A percentile compares a stretch with the other conserved stretches of the same genome.
phyloP scores from a whole-genome alignment of 2,888 invertebrate species.

The Drosophila eohydei region DNA sequence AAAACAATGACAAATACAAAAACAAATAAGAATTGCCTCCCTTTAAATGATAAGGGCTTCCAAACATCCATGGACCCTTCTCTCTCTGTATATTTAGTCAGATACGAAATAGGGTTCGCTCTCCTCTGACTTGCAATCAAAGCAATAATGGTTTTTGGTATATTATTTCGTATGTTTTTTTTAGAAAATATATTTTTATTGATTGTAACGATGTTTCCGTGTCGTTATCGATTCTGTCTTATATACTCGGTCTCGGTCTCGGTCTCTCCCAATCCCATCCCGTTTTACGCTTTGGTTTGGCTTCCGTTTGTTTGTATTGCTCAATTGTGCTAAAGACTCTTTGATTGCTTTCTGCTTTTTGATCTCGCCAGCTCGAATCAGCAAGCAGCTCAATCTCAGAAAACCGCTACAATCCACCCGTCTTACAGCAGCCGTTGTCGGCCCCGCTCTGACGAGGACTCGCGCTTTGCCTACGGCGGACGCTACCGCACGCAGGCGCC shows the following conservation, averaged over 20 bases:
- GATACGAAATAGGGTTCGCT: slow-evolving; percentile 20
- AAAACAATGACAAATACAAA: not conserved
- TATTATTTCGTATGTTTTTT: not conserved
- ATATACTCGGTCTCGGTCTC: slow-evolving; percentile 28
- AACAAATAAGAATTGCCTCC: not conserved
- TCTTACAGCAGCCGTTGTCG: slow-evolving; percentile 87
- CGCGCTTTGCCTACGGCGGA: slow-evolving; percentile 91
- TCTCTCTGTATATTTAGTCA: slow-evolving; percentile 8
- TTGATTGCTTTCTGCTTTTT: slow-evolving; percentile 40
- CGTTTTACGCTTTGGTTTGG: not conserved
- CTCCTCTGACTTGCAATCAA: slow-evolving; percentile 1
- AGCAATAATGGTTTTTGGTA: not conserved
- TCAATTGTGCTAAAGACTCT: slow-evolving; percentile 23
- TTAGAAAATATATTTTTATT: not conserved
- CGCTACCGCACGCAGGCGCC: slow-evolving; percentile 85
- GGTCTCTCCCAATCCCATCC: slow-evolving; percentile 11
- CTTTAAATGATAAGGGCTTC: not conserved
- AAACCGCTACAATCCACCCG: slow-evolving; percentile 86
- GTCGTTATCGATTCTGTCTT: not conserved
- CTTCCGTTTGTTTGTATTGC: not conserved
- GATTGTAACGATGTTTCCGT: slow-evolving; percentile 2
- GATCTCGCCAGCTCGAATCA: slow-evolving; percentile 84
- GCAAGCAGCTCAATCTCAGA: slow-evolving; percentile 86
- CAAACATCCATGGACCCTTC: slow-evolving; percentile 7
- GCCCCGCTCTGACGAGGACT: slow-evolving; percentile 89